A percentile compares a stretch with the other conserved stretches of the same genome.
Conservation (phyloP, 2,113 vertebrate genomes). For the Ceyx cyanopectus region DNA sequence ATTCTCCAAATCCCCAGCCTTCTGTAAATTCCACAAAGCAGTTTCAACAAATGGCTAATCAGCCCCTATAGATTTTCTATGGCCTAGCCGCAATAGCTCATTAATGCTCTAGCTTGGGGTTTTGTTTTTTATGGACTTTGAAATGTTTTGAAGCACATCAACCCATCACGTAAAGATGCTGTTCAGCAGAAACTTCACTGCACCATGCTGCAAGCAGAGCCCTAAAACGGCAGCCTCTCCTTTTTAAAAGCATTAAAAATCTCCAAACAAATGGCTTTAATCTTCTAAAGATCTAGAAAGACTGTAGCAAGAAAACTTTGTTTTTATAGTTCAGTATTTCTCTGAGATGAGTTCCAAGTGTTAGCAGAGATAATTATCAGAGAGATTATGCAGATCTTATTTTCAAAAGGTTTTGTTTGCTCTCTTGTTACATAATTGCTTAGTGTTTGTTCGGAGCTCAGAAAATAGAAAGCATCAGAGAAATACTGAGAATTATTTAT, state of each 20-base stretch:
- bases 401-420: constrained; percentile 59
- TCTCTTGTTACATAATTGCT: constrained; percentile 41
- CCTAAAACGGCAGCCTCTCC: background rate
- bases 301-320: constrained; percentile 27
- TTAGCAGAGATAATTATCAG: constrained; percentile 64
- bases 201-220: background rate
- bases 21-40: constrained; percentile 6
- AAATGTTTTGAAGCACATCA: constrained; percentile 1
- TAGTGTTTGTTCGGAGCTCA: background rate
- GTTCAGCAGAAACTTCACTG: constrained; percentile 9
- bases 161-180: background rate
- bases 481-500: background rate
- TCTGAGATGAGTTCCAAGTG: constrained; percentile 32
- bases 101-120: background rate
- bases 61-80: constrained; percentile 2
- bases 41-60: background rate
- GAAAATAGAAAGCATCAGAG: constrained; percentile 6
- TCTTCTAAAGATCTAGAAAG: constrained; percentile 55
- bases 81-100: background rate
- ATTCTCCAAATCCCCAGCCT: background rate
- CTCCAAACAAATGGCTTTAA: constrained; percentile 59
- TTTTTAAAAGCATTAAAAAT: background rate
- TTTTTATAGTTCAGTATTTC: constrained; percentile 53
- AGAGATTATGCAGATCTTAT: constrained; percentile 61
- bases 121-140: constrained; percentile 8